Base-by-base conservation (phyloP, 1,140 invertebrate genomes). In the Thrips palmi region DNA sequence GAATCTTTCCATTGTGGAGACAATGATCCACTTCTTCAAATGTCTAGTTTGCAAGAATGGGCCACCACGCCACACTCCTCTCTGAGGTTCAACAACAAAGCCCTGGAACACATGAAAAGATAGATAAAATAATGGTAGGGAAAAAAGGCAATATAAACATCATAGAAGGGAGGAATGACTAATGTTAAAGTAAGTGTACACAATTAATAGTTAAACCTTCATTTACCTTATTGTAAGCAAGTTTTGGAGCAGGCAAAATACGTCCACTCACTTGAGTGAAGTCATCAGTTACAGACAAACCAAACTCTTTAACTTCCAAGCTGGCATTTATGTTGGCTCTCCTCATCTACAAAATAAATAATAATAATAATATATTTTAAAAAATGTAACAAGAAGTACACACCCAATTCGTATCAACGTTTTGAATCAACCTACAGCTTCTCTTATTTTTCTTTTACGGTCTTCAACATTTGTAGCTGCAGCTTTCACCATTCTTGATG, bases 391-490 rank as follows among this genome's bases (percentile, higher is more conserved):
- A 37, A 23, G 22, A 17, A 35, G 35, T 37, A 24, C 15, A 32
- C 31, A 20, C 11, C 20, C 36, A 38, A n/a, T n/a, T n/a, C n/a
- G n/a, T n/a, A n/a, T n/a, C n/a, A n/a, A n/a, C n/a, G n/a, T n/a
- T n/a, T n/a, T n/a, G n/a, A n/a, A n/a, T 39, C 24, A 52, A 24
- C 48, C 45, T 19, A 77, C 61, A 10, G 67, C 55, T 6, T 67
- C 51, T 47, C 67, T 55, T 18, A 82, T 82, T 49, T 72, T 79
- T 0, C 42, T 1, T 47, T 72, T 72, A 0, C 78, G 60, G 1
- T 46, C 50, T 2, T 59, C 47, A 0, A 77, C 69, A 4, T 55
- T 47, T 1, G 69, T 76, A 1, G 77, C 77, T 1, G 77, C 67
- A 28, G 48, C 20, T 45, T 18, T 51, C 1, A 84, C 76, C 74